phyloP scores from a whole-genome alignment of 1,140 invertebrate genomes.

The Saccostrea glomerata region DNA sequence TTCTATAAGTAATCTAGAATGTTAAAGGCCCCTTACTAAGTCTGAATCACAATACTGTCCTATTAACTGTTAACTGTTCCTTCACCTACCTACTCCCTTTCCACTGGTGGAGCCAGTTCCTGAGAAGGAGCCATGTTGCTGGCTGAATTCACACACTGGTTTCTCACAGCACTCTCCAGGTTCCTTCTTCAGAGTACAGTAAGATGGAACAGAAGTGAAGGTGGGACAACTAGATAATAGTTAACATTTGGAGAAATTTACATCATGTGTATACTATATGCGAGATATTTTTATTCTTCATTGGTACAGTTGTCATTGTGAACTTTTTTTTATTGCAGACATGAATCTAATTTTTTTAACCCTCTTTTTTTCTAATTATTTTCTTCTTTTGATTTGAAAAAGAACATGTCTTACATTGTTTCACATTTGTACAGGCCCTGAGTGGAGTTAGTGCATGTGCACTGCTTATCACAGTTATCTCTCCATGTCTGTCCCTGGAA shows the following conservation, averaged over 20 bases:
- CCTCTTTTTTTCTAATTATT: too few species aligned
- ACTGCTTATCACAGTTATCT: conserved; percentile 65
- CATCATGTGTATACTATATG: neutral
- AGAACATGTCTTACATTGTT: conserved; percentile 59
- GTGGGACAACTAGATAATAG: conserved; percentile 63
- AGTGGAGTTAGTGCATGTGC: conserved; percentile 62
- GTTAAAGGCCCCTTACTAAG: too few species aligned
- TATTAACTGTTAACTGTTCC: too few species aligned
- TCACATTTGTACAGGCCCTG: conserved; percentile 61
- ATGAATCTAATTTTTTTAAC: too few species aligned
- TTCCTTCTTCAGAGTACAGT: conserved; percentile 65
- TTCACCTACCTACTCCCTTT: conserved; percentile 61
- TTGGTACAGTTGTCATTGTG: too few species aligned
- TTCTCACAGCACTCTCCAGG: conserved; percentile 71
- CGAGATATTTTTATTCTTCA: neutral
- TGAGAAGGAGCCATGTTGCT: conserved; percentile 67
- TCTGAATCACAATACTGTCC: too few species aligned
- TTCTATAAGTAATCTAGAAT: too few species aligned
- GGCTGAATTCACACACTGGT: conserved; percentile 70
- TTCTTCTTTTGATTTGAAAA: too few species aligned
- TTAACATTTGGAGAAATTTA: too few species aligned
- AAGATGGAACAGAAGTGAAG: conserved; percentile 63
- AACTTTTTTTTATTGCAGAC: too few species aligned
- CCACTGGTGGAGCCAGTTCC: conserved; percentile 66
- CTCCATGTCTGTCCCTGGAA: conserved; percentile 66